Percentiles rank a stretch among this genome's conserved stretches.
Evolutionary conservation across 2,888 invertebrate species (phyloP).

Genomic region (Pinctada fucata): DNA sequence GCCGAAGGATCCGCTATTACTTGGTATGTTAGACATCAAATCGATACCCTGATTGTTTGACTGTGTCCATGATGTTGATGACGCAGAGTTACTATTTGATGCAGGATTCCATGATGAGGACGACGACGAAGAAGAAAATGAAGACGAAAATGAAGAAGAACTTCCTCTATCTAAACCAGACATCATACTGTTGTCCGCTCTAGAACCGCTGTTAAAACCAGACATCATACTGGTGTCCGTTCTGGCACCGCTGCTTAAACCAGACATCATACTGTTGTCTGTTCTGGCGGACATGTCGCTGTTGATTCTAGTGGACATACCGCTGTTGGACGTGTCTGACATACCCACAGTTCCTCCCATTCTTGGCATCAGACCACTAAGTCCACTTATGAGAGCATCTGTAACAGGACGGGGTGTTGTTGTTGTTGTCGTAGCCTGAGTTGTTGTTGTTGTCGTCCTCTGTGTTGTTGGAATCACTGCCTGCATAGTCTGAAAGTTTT

Average conservation of each 20-base stretch:
- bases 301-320: background rate
- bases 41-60: background rate
- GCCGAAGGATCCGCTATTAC: background rate
- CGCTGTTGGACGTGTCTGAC: background rate
- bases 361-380: conserved; percentile 4
- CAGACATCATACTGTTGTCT: background rate
- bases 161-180: background rate
- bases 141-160: background rate
- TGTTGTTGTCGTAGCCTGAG: conserved; percentile 5
- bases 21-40: background rate
- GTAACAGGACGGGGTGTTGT: conserved; percentile 10
- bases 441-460: background rate
- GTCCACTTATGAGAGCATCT: conserved; percentile 16
- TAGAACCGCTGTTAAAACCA: background rate
- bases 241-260: background rate
- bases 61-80: background rate
- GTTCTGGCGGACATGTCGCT: background rate
- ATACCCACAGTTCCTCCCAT: background rate
- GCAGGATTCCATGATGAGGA: no score
- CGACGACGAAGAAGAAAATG: background rate
- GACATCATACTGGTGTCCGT: background rate
- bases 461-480: background rate
- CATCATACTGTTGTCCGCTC: background rate
- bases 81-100: background rate
- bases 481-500: background rate